Evolutionary conservation across 2,113 vertebrate genomes (phyloP).

Genomic region (Meriones unguiculatus): DNA sequence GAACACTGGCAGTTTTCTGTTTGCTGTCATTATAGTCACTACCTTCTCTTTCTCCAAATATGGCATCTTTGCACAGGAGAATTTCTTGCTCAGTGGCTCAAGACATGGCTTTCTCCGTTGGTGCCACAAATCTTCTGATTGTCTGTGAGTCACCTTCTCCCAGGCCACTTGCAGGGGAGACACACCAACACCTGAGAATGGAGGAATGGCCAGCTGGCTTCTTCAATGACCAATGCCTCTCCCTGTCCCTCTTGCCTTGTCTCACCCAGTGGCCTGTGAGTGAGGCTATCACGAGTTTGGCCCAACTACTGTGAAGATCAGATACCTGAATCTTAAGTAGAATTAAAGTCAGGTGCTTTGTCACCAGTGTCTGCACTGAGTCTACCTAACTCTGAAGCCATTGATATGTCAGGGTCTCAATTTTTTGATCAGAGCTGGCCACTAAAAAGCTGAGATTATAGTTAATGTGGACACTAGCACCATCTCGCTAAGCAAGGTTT

Average conservation of each 20-base stretch:
- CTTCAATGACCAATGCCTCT: too few species aligned
- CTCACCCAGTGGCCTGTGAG: neutral
- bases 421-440: neutral
- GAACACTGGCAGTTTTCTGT: neutral
- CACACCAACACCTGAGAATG: too few species aligned
- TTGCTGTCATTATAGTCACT: neutral
- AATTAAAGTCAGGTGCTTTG: neutral
- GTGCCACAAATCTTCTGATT: fast-evolving
- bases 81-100: too few species aligned
- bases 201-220: too few species aligned
- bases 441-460: neutral
- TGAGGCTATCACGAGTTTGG: neutral
- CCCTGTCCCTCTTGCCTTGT: fast-evolving
- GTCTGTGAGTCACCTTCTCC: neutral
- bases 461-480: fast-evolving
- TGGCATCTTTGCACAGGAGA: neutral
- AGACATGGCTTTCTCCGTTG: neutral
- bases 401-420: neutral
- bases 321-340: neutral
- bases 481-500: neutral
- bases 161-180: neutral
- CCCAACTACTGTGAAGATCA: neutral
- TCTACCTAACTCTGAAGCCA: neutral
- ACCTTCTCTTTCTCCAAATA: too few species aligned
- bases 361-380: fast-evolving